Evolutionary conservation across 2,113 vertebrate species (phyloP).

Genomic region (Motacilla tschutschensis): DNA sequence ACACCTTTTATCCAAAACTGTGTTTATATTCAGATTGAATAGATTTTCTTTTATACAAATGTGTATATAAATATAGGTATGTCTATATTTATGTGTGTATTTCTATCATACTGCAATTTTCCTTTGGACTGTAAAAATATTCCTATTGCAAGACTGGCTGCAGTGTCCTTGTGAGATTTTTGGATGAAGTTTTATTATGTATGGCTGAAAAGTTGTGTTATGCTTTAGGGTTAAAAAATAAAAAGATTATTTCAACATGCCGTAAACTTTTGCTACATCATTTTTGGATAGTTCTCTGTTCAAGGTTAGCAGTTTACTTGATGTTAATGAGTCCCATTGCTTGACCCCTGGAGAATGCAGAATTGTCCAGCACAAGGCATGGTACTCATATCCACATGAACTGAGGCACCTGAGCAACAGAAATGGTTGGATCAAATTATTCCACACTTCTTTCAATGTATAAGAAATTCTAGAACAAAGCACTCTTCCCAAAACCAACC

Average conservation of each 20-base stretch:
- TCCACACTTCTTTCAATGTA: neutral
- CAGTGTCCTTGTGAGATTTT: neutral
- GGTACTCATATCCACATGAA: neutral
- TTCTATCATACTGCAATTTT: neutral
- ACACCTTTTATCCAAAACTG: neutral
- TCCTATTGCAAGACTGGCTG: neutral
- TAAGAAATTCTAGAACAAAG: neutral
- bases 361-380: neutral
- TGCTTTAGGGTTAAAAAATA: neutral
- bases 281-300: neutral
- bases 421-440: neutral
- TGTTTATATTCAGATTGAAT: neutral
- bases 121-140: neutral
- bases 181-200: neutral
- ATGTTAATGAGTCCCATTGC: neutral
- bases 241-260: neutral
- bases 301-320: neutral
- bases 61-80: neutral
- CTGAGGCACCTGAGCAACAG: neutral
- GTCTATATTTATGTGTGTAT: accelerated
- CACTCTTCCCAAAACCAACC: neutral
- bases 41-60: neutral
- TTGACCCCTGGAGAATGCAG: neutral
- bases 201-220: neutral
- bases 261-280: neutral